Conservation (phyloP, 2,113 vertebrate genomes). For the Dendrocopos noguchii region DNA sequence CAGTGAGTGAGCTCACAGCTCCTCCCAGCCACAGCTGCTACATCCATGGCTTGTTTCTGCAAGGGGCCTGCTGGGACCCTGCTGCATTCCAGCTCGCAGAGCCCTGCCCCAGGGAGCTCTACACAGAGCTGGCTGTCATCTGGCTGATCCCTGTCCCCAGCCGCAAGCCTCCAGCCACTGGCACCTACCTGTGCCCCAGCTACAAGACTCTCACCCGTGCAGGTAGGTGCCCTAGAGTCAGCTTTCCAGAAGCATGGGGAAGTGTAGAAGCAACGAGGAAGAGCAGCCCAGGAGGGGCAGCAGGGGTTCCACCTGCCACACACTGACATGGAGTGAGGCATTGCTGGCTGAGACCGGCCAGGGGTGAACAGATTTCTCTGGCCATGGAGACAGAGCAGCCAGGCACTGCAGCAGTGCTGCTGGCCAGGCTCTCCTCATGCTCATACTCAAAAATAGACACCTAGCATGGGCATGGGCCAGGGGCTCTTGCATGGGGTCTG, state of each 20-base stretch:
- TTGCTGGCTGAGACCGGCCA: too few species aligned
- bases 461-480: neutral
- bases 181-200: constrained; percentile 89
- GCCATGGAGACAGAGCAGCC: neutral
- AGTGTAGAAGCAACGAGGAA: neutral
- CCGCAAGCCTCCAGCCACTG: constrained; percentile 67
- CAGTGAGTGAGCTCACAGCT: constrained; percentile 60
- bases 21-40: constrained; percentile 84
- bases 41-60: constrained; percentile 88
- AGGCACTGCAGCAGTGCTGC: neutral
- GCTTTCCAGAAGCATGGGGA: neutral
- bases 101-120: constrained; percentile 87
- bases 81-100: constrained; percentile 66
- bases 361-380: neutral
- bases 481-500: neutral
- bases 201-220: constrained; percentile 92
- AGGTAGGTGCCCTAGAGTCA: constrained; percentile 70
- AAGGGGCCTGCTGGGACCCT: constrained; percentile 88
- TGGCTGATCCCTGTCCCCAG: constrained; percentile 84
- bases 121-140: constrained; percentile 89
- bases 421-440: neutral
- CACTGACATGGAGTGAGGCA: rapidly evolving
- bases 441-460: neutral
- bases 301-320: neutral
- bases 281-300: neutral